Percentiles rank a stretch among this genome's conserved stretches.
Conservation (phyloP, 2,797 vertebrate species). For the Acanthopagrus latus region DNA sequence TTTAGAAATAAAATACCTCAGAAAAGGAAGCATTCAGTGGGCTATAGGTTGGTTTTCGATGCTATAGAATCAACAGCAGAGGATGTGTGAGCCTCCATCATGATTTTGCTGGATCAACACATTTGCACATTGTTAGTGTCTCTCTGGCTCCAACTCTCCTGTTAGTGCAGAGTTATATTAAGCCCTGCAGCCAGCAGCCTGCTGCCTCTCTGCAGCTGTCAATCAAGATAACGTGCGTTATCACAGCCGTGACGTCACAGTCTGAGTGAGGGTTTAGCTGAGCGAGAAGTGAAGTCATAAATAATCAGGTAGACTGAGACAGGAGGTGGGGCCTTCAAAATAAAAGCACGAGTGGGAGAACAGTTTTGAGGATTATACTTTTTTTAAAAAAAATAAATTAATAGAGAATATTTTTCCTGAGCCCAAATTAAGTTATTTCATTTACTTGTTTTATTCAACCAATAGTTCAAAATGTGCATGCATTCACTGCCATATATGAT, state of each 20-base stretch:
- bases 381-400: too few species aligned
- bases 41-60: too few species aligned
- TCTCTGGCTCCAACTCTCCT: background rate
- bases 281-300: background rate
- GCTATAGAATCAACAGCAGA: background rate
- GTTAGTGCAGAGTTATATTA: slow-evolving; percentile 27
- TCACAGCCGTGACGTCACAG: slow-evolving; percentile 38
- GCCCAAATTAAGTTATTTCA: background rate
- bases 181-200: slow-evolving; percentile 29
- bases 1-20: too few species aligned
- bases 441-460: background rate
- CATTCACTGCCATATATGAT: background rate
- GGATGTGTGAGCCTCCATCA: background rate
- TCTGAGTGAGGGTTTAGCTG: slow-evolving; percentile 22
- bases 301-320: background rate
- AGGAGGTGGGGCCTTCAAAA: slow-evolving; percentile 16
- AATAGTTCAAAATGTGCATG: background rate
- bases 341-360: slow-evolving; percentile 17
- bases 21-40: background rate
- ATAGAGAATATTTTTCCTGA: too few species aligned
- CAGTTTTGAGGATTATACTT: too few species aligned
- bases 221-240: slow-evolving; percentile 50
- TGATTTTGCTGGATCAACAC: background rate
- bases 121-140: background rate
- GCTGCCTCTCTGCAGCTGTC: slow-evolving; percentile 44